phyloP scores from a whole-genome alignment of 2,888 invertebrate species.

The Pseudococcus viburni region DNA sequence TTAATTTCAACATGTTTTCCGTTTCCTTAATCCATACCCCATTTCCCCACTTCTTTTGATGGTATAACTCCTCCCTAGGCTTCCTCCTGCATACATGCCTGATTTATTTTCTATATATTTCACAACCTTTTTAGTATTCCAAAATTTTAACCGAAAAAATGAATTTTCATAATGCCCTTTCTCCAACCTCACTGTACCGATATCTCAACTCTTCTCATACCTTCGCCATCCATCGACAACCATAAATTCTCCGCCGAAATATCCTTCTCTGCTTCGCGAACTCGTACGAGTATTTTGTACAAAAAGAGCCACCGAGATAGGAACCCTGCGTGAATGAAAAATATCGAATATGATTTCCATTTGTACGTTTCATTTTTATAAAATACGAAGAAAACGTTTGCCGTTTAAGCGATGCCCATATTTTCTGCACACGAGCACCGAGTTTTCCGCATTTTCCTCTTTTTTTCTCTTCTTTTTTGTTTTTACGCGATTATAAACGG shows the following conservation, averaged over 20 bases:
- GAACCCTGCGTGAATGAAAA: neutral
- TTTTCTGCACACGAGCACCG: neutral
- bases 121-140: too few relatives aligned
- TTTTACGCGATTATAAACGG: slow-evolving; percentile 65
- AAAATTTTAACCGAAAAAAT: too few relatives aligned
- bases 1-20: too few relatives aligned
- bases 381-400: slow-evolving; percentile 49
- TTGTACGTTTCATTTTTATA: slow-evolving; percentile 55
- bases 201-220: neutral
- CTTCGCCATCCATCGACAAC: neutral
- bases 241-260: neutral
- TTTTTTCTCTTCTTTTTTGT: slow-evolving; percentile 43
- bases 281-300: neutral
- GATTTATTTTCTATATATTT: too few relatives aligned
- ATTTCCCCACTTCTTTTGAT: too few relatives aligned
- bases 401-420: slow-evolving; percentile 51
- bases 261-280: neutral
- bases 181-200: neutral
- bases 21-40: too few relatives aligned
- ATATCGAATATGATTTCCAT: slow-evolving; percentile 51
- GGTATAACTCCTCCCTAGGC: too few relatives aligned
- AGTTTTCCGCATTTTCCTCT: slow-evolving; percentile 55
- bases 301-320: too few relatives aligned
- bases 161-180: too few relatives aligned
- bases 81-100: too few relatives aligned